Conservation (phyloP, 2,888 invertebrate genomes). For the Mesodorylaimus sp. region DNA sequence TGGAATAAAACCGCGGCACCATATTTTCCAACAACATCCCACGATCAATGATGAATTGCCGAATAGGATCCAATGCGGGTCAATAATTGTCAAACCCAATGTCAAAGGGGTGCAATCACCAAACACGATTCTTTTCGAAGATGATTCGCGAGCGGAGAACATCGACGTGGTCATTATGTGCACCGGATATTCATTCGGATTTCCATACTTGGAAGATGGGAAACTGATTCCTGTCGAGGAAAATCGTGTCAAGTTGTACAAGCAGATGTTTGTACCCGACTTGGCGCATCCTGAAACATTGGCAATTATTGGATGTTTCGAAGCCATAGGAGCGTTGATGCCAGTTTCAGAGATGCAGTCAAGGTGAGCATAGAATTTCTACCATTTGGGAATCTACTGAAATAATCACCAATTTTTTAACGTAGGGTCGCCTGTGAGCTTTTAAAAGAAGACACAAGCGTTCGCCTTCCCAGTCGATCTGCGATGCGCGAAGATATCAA, state of each 20-base stretch:
- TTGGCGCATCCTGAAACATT: constrained; percentile 18
- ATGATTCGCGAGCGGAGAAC: constrained; percentile 20
- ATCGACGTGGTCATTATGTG: constrained; percentile 30
- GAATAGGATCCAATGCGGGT: constrained; percentile 32
- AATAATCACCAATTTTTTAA: no score
- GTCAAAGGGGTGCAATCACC: constrained; percentile 21
- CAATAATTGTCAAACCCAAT: constrained; percentile 27
- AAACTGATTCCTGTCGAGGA: constrained; percentile 19
- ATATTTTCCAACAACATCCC: constrained; percentile 11
- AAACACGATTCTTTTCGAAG: constrained; percentile 25
- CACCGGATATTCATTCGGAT: constrained; percentile 35
- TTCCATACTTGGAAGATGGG: constrained; percentile 28
- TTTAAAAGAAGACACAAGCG: no score
- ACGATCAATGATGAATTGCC: constrained; percentile 35
- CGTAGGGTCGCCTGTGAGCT: no score
- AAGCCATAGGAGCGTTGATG: constrained; percentile 35
- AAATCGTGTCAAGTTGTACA: constrained; percentile 25
- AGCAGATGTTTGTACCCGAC: constrained; percentile 32
- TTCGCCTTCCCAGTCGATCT: no score
- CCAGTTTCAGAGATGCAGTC: constrained; percentile 35
- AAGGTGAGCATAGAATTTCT: no score
- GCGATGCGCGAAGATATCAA: no score
- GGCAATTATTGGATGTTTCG: constrained; percentile 31
- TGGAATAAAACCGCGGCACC: constrained; percentile 31
- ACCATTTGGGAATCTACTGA: no score